phyloP scores from a whole-genome alignment of 2,797 vertebrate genomes.

The Myotis findleyi region DNA sequence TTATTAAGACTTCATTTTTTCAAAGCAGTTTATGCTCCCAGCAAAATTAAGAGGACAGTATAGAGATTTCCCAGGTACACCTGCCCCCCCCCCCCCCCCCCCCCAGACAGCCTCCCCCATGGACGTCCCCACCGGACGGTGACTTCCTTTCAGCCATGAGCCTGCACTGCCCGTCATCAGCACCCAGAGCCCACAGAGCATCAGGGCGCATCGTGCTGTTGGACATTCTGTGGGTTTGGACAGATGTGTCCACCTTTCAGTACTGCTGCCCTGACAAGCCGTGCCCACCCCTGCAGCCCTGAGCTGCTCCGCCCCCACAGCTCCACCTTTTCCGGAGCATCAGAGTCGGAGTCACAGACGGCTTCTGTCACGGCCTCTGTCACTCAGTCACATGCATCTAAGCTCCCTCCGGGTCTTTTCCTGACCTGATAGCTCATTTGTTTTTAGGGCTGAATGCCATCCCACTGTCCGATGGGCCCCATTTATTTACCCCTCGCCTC shows the following conservation, averaged over 20 bases:
- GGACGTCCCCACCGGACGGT: background rate
- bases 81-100: no score
- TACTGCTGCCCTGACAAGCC: no score
- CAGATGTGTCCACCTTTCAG: background rate
- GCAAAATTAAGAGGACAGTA: background rate
- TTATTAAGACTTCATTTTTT: background rate
- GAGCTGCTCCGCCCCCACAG: background rate
- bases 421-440: background rate
- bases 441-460: rapidly evolving
- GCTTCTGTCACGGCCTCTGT: no score
- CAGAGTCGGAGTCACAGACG: background rate
- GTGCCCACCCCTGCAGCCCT: rapidly evolving
- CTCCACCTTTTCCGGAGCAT: rapidly evolving
- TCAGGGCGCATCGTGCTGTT: background rate
- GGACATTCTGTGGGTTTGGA: background rate
- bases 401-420: rapidly evolving
- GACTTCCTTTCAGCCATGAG: background rate
- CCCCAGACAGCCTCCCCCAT: rapidly evolving
- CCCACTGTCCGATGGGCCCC: rapidly evolving
- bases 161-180: rapidly evolving
- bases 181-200: no score
- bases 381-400: rapidly evolving
- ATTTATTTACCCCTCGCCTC: rapidly evolving
- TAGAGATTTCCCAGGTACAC: rapidly evolving
- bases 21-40: background rate